These are phyloP conservation scores for Belonocnema kinseyi DNA, from an alignment of 1,140 invertebrate genomes.

Conservation along the genomic window DNA sequence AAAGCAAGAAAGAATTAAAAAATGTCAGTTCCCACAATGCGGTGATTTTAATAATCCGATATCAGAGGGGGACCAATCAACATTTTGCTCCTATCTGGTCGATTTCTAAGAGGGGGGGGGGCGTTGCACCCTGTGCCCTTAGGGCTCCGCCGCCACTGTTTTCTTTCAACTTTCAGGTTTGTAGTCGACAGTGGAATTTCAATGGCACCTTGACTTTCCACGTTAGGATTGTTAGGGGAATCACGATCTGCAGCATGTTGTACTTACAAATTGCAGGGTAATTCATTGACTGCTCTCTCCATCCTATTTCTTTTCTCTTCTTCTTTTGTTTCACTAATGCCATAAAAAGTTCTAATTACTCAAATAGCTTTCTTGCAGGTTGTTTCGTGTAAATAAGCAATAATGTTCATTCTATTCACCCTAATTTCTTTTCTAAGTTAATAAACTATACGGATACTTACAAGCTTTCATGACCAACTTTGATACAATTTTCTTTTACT, in stretches of 20 bases:
- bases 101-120: too few relatives aligned
- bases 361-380: not conserved
- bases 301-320: not conserved
- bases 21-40: too few relatives aligned
- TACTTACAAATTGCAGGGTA: slow-evolving; percentile 19
- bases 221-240: not conserved
- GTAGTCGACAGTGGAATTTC: slow-evolving; percentile 11
- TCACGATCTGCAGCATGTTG: slow-evolving; percentile 10
- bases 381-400: slow-evolving; percentile 9
- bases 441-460: too few relatives aligned
- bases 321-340: not conserved
- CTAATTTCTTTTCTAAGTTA: not conserved
- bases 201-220: not conserved
- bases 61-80: too few relatives aligned
- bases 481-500: too few relatives aligned
- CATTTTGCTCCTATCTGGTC: too few relatives aligned
- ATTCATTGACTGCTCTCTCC: slow-evolving; percentile 17
- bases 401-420: not conserved
- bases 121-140: too few relatives aligned
- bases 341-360: not conserved
- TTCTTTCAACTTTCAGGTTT: not conserved
- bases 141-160: too few relatives aligned
- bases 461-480: too few relatives aligned
- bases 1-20: too few relatives aligned
- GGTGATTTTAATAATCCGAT: too few relatives aligned